Percentiles rank a stretch among this genome's conserved stretches.
Conservation (phyloP, 1,140 invertebrate genomes). For the Drosophila malerkotliana region DNA sequence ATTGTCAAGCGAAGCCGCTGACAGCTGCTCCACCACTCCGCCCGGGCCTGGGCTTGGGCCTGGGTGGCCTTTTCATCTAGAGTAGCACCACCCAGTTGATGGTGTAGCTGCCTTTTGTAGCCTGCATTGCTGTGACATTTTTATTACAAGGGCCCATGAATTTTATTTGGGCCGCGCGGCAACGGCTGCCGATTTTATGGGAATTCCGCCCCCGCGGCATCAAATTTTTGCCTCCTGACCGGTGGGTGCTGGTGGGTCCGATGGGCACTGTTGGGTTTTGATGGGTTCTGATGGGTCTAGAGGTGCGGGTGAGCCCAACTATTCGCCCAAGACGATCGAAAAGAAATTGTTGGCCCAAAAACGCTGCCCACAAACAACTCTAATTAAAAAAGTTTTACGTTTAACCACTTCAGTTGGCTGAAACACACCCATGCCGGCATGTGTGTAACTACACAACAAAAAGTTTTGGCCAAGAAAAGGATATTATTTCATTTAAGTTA, state of each 20-base stretch:
- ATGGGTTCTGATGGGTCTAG: not conserved
- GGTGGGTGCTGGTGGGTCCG: not conserved
- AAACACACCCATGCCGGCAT: slow-evolving; percentile 31
- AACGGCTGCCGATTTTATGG: slow-evolving; percentile 67
- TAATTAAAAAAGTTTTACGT: slow-evolving; percentile 82
- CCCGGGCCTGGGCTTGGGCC: not conserved
- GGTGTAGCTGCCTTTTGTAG: slow-evolving; percentile 54
- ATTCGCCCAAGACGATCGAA: slow-evolving; percentile 71
- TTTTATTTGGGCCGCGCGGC: slow-evolving; percentile 68
- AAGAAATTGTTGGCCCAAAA: slow-evolving; percentile 67
- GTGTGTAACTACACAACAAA: slow-evolving; percentile 24
- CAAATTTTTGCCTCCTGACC: slow-evolving; percentile 32
- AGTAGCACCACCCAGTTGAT: slow-evolving; percentile 24
- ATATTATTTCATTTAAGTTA: not conserved
- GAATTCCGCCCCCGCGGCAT: slow-evolving; percentile 28
- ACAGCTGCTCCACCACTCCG: slow-evolving; percentile 49
- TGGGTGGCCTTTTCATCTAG: not conserved
- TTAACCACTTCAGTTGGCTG: slow-evolving; percentile 75
- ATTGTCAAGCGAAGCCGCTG: slow-evolving; percentile 70
- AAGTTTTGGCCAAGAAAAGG: slow-evolving; percentile 1
- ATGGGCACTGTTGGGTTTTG: not conserved
- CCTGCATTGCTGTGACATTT: slow-evolving; percentile 62
- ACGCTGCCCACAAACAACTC: slow-evolving; percentile 74
- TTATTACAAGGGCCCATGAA: slow-evolving; percentile 80
- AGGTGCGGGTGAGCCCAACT: slow-evolving; percentile 38